Base-by-base conservation (phyloP, 2,113 vertebrate genomes). In the Fregetta grallaria region DNA sequence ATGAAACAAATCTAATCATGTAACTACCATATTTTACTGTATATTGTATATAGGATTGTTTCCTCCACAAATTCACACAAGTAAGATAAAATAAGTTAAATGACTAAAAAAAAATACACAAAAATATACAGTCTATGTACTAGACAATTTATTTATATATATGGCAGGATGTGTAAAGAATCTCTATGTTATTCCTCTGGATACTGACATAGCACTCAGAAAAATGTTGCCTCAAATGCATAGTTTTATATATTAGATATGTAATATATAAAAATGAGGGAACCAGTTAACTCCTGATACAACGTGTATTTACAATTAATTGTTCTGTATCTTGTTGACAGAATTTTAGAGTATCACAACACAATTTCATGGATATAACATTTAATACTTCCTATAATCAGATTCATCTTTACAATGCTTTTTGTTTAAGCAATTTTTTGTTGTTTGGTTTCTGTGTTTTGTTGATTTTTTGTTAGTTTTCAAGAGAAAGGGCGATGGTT, bases 1-100 rank as follows among this genome's bases (percentile, higher is more conserved):
- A 97, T 96, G 90, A 95, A 98, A 93, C 94, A 97, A 97, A 68
- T 95, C 94, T 98, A 95, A 94, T 96, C 70, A 93, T 91, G 96
- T 97, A 95, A 93, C 92, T 97, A 95, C 79, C 70, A 95, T 94
- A 95, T 94, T 95, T 86, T 96, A 97, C 94, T 70, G 63, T 85
- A 94, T 97, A 95, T 73, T 82, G 86, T 94, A 97, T 96, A 97
- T 96, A 95, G 91, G 94, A 88, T 93, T 59, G 86, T 86, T 97
- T 95, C 94, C 88, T 90, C 88, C 95, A 85, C 89, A 97, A 96
- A 94, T 97, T 95, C 96, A 95, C 90, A 96, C 88, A 84, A 97
- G 88, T 89, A 96, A 94, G 94, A 95, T 96, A 91, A 92, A 97
- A 97, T 97, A 96, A 97, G 90, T 92, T 97, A 97, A 97, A 84